phyloP scores from a whole-genome alignment of 2,888 invertebrate species.

The Acanthosepion esculentum region DNA sequence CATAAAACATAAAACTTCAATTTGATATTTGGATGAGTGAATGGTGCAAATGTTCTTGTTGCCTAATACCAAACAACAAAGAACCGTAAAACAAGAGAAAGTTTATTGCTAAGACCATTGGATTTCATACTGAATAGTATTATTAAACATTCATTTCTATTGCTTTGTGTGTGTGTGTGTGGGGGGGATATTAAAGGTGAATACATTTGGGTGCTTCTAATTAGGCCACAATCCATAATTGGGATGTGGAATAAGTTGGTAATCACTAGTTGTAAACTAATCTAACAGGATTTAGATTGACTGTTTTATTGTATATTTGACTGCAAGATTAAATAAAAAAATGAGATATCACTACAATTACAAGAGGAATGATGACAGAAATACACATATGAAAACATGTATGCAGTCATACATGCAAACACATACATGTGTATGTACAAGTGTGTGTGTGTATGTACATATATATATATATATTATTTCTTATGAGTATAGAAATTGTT shows the following conservation, averaged over 20 bases:
- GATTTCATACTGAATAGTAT: neutral
- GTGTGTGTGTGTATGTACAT: neutral
- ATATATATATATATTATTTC: too few species aligned
- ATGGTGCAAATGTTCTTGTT: neutral
- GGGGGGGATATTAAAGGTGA: neutral
- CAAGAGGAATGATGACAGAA: neutral
- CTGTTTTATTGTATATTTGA: neutral
- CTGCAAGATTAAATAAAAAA: neutral
- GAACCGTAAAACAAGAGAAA: neutral
- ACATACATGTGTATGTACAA: neutral
- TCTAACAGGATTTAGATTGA: neutral
- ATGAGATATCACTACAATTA: neutral
- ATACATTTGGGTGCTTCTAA: neutral
- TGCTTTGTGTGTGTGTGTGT: neutral
- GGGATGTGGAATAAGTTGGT: neutral
- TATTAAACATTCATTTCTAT: neutral
- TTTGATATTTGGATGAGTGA: neutral
- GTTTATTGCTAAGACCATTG: neutral
- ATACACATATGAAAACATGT: neutral
- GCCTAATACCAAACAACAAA: neutral
- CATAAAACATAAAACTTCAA: neutral
- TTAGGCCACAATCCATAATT: neutral
- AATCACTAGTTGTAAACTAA: neutral
- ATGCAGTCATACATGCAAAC: neutral
- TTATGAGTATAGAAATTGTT: too few species aligned